phyloP scores from a whole-genome alignment of 2,888 invertebrate species.

The Rhamnusium bicolor region DNA sequence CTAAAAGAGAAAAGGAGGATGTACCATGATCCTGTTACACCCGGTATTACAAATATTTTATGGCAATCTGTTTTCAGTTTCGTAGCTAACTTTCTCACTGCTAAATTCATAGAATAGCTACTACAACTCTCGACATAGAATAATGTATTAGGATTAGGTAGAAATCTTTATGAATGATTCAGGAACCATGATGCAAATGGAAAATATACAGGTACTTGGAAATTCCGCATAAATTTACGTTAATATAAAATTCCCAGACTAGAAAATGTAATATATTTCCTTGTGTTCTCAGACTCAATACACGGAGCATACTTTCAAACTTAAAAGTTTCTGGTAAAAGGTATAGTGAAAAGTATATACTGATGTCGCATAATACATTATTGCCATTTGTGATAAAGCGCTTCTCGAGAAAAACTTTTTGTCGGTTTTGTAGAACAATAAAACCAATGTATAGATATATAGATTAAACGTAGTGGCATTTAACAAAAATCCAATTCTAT shows the following conservation, averaged over 20 bases:
- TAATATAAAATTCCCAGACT: conserved; percentile 23
- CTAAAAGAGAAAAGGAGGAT: no score
- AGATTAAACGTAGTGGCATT: no score
- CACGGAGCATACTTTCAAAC: conserved; percentile 4
- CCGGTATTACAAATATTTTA: no score
- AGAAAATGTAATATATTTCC: conserved; percentile 13
- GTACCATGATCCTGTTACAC: no score
- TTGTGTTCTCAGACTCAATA: not conserved
- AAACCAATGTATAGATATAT: no score
- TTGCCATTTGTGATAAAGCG: no score
- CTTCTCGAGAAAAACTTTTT: no score
- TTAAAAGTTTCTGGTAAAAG: not conserved
- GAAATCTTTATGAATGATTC: conserved; percentile 26
- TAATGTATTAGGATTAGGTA: conserved; percentile 19
- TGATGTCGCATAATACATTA: no score
- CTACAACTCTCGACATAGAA: conserved; percentile 11
- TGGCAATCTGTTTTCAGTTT: not conserved
- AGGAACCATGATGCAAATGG: conserved; percentile 21
- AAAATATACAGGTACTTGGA: conserved; percentile 14
- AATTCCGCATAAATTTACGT: conserved; percentile 28
- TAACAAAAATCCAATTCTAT: no score
- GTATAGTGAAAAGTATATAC: no score
- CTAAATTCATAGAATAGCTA: not conserved
- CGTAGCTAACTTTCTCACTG: not conserved
- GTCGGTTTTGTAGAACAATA: no score